These are phyloP conservation scores for Papilio polyxenes DNA, from an alignment of 1,140 invertebrate species.

Conservation along the genomic window DNA sequence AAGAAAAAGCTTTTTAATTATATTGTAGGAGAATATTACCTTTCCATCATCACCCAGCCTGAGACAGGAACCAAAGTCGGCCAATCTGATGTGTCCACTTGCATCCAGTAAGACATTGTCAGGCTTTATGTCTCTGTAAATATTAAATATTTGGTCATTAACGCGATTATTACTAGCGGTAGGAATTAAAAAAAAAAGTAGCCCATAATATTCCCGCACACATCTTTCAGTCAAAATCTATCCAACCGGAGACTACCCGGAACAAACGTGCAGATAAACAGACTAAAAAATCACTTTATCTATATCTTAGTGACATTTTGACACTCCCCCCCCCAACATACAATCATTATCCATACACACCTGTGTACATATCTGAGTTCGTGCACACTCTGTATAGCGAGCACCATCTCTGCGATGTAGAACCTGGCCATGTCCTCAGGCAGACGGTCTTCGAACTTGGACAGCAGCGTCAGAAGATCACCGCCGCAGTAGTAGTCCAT, in stretches of 20 bases:
- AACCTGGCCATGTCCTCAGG: slow-evolving; percentile 99
- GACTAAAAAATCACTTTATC: too few species aligned
- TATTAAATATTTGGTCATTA: slow-evolving; percentile 37
- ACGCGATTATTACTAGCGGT: too few species aligned
- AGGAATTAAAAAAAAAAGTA: too few species aligned
- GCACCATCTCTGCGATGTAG: slow-evolving; percentile 99
- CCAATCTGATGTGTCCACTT: slow-evolving; percentile 98
- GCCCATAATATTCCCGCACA: too few species aligned
- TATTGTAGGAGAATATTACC: slow-evolving; percentile 45
- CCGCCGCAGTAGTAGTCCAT: slow-evolving; percentile 99
- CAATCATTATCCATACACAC: slow-evolving; percentile 56
- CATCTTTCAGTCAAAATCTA: too few species aligned
- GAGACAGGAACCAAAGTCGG: slow-evolving; percentile 99
- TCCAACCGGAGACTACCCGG: too few species aligned
- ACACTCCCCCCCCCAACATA: background rate
- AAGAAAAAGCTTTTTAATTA: too few species aligned
- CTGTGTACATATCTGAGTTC: slow-evolving; percentile 97
- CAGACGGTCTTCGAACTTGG: slow-evolving; percentile 98
- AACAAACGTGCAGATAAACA: too few species aligned
- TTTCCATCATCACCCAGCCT: slow-evolving; percentile 93
- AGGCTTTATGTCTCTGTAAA: slow-evolving; percentile 96
- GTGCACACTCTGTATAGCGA: slow-evolving; percentile 98
- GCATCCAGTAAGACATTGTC: slow-evolving; percentile 99
- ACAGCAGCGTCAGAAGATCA: slow-evolving; percentile 97
- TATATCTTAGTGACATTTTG: too few species aligned